A percentile compares a stretch with the other conserved stretches of the same genome.
phyloP scores from a whole-genome alignment of 2,888 invertebrate genomes.

The Andrena marginata region DNA sequence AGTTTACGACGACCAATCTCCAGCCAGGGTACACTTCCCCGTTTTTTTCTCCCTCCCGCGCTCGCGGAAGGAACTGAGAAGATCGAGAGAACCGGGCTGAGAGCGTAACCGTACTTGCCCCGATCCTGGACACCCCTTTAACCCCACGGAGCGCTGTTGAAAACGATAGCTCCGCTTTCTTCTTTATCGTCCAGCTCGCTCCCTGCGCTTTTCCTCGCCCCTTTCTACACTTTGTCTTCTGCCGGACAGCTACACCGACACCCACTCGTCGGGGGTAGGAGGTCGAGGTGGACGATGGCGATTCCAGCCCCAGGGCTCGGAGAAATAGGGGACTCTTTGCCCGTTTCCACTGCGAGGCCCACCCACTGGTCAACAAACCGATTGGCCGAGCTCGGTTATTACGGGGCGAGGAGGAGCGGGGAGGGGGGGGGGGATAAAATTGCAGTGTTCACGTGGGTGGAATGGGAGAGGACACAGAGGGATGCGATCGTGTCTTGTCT shows the following conservation, averaged over 20 bases:
- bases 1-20: constrained; percentile 62
- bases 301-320: constrained; percentile 28
- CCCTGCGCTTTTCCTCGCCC: neutral
- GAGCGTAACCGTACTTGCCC: constrained; percentile 52
- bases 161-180: constrained; percentile 54
- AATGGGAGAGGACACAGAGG: neutral
- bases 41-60: neutral
- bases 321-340: constrained; percentile 33
- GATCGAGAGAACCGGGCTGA: constrained; percentile 15
- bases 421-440: constrained; percentile 22
- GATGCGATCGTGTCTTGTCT: constrained; percentile 14
- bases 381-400: constrained; percentile 20
- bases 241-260: constrained; percentile 62
- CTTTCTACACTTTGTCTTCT: constrained; percentile 49
- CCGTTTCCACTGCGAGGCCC: neutral
- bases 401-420: neutral
- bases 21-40: constrained; percentile 11
- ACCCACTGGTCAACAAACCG: constrained; percentile 33
- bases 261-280: constrained; percentile 35
- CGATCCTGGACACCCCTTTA: constrained; percentile 55
- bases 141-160: constrained; percentile 51
- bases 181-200: constrained; percentile 16
- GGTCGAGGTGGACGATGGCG: neutral
- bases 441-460: neutral
- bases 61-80: neutral